These are phyloP conservation scores for Microtus ochrogaster DNA, from an alignment of 2,113 vertebrate genomes.

Conservation along the genomic window DNA sequence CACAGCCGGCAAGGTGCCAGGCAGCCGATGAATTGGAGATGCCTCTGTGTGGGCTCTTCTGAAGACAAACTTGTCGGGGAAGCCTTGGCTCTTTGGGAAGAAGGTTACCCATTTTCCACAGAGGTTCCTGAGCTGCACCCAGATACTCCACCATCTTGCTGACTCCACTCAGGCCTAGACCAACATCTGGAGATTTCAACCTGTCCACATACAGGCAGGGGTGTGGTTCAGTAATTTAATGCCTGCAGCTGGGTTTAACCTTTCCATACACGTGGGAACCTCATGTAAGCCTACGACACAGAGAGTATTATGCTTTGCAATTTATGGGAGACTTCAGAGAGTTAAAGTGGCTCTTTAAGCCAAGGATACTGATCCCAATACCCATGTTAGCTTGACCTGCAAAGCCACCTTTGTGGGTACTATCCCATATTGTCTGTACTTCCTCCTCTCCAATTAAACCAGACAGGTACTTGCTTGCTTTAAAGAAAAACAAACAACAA, in stretches of 20 bases:
- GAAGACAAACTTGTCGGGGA: background rate
- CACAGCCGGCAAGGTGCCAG: background rate
- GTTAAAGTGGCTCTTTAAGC: background rate
- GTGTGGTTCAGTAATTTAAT: background rate
- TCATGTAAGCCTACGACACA: background rate
- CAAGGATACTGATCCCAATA: background rate
- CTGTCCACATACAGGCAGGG: background rate
- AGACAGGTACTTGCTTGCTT: background rate
- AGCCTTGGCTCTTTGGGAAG: background rate
- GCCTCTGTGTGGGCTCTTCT: too few species aligned
- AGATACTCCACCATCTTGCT: accelerated
- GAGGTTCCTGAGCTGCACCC: accelerated
- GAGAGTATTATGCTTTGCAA: background rate
- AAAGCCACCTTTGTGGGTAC: background rate
- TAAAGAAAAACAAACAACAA: background rate
- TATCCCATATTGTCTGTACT: background rate
- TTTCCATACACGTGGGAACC: background rate
- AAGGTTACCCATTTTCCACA: background rate
- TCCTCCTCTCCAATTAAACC: background rate
- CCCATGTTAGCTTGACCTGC: background rate
- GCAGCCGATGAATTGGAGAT: background rate
- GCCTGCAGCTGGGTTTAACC: background rate
- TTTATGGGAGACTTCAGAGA: background rate
- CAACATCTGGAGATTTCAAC: background rate
- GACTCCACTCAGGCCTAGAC: background rate